Conservation (phyloP, 1,140 invertebrate species). For the Antheraea pernyi region DNA sequence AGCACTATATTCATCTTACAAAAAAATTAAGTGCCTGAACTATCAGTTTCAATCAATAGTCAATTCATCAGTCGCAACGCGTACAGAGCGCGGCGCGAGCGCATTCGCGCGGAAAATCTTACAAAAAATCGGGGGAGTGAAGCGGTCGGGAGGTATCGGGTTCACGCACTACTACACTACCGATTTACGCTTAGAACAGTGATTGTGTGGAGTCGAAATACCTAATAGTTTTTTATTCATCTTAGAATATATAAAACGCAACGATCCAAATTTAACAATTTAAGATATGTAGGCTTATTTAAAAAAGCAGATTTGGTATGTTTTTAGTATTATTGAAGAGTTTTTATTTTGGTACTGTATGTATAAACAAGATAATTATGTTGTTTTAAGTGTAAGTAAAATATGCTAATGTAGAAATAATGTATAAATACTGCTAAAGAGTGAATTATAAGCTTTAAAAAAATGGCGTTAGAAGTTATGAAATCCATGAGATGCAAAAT, state of each 20-base stretch:
- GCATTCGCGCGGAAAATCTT: conserved; percentile 67
- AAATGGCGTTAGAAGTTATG: too few relatives aligned
- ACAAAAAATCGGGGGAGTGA: conserved; percentile 54
- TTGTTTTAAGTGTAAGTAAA: too few relatives aligned
- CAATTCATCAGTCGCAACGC: conserved; percentile 63
- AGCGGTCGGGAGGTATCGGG: conserved; percentile 12
- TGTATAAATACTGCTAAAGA: too few relatives aligned
- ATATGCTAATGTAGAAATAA: too few relatives aligned
- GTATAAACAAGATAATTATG: too few relatives aligned
- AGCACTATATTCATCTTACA: too few relatives aligned
- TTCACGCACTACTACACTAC: conserved; percentile 55
- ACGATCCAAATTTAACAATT: background rate
- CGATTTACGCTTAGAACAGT: conserved; percentile 41
- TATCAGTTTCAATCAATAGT: conserved; percentile 61
- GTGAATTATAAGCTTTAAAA: too few relatives aligned
- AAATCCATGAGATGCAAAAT: too few relatives aligned
- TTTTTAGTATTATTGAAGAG: too few relatives aligned
- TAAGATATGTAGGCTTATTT: background rate
- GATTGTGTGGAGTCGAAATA: conserved; percentile 32
- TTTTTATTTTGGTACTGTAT: too few relatives aligned
- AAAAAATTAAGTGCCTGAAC: conserved; percentile 14
- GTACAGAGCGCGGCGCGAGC: conserved; percentile 40
- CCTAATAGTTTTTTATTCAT: background rate
- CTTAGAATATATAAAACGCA: background rate
- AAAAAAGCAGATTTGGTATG: background rate